phyloP scores from a whole-genome alignment of 1,140 invertebrate genomes.

The Nautilus pompilius region DNA sequence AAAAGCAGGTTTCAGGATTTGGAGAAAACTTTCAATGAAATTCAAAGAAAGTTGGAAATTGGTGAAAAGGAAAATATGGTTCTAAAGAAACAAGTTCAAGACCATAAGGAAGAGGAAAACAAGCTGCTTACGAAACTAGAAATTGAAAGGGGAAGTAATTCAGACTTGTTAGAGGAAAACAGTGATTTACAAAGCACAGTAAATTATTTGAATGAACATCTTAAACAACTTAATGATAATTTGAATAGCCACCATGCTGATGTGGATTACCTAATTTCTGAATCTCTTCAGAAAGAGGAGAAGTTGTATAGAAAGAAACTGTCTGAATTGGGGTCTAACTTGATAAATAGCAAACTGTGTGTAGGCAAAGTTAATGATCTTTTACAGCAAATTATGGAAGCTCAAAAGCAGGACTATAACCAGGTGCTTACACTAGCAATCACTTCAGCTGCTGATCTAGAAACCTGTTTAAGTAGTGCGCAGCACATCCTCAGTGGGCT shows the following conservation, averaged over 20 bases:
- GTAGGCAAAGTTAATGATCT: not conserved
- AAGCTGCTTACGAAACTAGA: conserved; percentile 26
- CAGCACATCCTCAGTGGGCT: not conserved
- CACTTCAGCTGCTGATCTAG: not conserved
- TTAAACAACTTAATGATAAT: conserved; percentile 24
- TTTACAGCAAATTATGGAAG: not conserved
- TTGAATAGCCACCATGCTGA: not conserved
- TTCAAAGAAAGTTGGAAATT: conserved; percentile 24
- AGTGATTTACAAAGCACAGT: conserved; percentile 32
- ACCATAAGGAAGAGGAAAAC: conserved; percentile 7
- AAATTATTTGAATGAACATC: conserved; percentile 27
- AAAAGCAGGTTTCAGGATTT: conserved; percentile 29
- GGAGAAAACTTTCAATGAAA: conserved; percentile 28
- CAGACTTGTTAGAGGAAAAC: conserved; percentile 25
- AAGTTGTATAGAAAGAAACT: not conserved
- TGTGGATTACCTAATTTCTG: not conserved
- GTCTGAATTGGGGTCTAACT: not conserved
- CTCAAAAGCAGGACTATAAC: conserved; percentile 3
- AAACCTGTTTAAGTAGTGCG: not conserved
- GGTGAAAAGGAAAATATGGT: conserved; percentile 33
- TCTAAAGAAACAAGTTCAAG: conserved; percentile 33
- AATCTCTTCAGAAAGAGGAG: not conserved
- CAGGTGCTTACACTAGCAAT: not conserved
- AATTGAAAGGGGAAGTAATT: conserved; percentile 30
- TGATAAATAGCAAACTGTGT: not conserved